These are phyloP conservation scores for Zapus hudsonius DNA, from an alignment of 2,113 vertebrate genomes.

Conservation along the genomic window DNA sequence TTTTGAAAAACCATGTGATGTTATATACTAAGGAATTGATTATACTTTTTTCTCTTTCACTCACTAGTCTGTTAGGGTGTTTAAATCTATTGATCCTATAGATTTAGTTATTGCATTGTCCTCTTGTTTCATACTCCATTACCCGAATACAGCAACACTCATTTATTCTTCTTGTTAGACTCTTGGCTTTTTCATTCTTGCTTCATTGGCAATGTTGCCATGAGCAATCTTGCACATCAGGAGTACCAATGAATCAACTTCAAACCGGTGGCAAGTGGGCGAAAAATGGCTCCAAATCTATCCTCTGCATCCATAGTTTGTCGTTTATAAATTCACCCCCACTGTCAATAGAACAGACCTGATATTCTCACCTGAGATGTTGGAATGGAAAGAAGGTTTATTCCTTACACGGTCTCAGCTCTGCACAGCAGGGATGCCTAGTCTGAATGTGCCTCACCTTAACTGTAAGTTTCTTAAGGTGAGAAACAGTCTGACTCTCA, in stretches of 20 bases:
- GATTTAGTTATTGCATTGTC: not conserved
- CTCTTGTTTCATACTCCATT: not conserved
- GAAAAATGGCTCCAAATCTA: not conserved
- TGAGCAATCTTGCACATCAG: not conserved
- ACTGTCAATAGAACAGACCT: not conserved
- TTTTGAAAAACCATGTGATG: not conserved
- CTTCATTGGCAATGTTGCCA: not conserved
- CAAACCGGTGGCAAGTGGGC: not conserved
- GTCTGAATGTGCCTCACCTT: not conserved
- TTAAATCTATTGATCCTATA: not conserved
- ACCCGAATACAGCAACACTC: not conserved
- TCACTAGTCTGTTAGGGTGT: not conserved
- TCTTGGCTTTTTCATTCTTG: not conserved
- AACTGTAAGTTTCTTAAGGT: not conserved
- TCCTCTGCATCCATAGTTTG: not conserved
- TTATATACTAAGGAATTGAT: not conserved
- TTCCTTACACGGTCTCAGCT: not conserved
- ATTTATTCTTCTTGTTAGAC: not conserved
- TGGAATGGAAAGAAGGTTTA: not conserved
- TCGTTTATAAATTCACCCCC: not conserved
- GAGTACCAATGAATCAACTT: too few relatives aligned
- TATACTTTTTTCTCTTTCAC: not conserved
- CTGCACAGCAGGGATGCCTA: fast-evolving
- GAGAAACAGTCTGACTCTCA: not conserved
- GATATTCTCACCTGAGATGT: not conserved